Percentiles rank a stretch among this genome's conserved stretches.
Evolutionary conservation across 2,888 invertebrate genomes (phyloP).

Genomic region (Cosmorhoe ocellata): DNA sequence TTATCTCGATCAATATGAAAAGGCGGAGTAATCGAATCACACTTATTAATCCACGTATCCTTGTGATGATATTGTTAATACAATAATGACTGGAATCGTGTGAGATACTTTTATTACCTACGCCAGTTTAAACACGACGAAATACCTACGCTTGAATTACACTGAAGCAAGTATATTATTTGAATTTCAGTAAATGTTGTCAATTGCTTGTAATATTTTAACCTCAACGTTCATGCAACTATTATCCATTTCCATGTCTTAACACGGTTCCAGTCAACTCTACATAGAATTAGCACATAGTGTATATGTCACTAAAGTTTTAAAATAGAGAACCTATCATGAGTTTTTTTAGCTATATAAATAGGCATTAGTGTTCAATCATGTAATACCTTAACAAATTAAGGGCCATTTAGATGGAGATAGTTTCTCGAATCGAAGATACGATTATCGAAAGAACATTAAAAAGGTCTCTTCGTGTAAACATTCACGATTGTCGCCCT

Average conservation of each 20-base stretch:
- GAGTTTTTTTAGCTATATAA: too few species aligned
- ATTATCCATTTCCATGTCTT: background rate
- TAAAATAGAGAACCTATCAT: background rate
- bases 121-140: background rate
- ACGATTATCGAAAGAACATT: too few species aligned
- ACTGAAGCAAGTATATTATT: too few species aligned
- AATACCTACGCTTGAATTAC: background rate
- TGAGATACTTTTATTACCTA: background rate
- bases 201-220: too few species aligned
- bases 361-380: too few species aligned
- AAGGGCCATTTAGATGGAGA: too few species aligned
- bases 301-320: background rate
- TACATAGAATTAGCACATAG: background rate
- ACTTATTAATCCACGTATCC: conserved; percentile 2
- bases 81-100: background rate
- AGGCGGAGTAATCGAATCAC: conserved; percentile 4
- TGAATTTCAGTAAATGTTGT: too few species aligned
- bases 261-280: background rate
- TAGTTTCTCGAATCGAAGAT: too few species aligned
- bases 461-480: too few species aligned
- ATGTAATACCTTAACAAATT: too few species aligned
- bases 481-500: too few species aligned
- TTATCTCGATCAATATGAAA: conserved; percentile 5
- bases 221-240: background rate
- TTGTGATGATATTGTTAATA: conserved; percentile 10